Evolutionary conservation across 2,888 invertebrate genomes (phyloP).

Genomic region (Dysmachus trigonus): DNA sequence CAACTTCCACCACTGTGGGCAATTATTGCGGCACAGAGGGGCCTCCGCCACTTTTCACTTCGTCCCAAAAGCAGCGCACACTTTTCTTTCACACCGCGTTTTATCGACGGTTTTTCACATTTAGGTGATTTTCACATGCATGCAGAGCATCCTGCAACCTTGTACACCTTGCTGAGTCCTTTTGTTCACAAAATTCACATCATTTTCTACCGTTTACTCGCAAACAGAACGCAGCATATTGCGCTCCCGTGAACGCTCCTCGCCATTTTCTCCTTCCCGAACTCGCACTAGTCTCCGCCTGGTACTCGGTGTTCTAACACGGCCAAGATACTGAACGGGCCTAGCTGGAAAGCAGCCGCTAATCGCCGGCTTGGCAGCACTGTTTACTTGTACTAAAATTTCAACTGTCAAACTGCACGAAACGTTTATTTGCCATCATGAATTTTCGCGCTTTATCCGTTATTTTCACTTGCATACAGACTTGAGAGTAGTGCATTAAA

Average conservation of each 20-base stretch:
- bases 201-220: slow-evolving; percentile 43
- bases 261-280: slow-evolving; percentile 44
- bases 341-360: not conserved
- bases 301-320: not conserved
- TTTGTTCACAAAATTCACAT: slow-evolving; percentile 23
- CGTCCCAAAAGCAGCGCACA: not conserved
- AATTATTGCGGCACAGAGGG: not conserved
- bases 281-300: not conserved
- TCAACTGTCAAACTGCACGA: not conserved
- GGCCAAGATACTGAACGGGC: not conserved
- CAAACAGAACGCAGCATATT: slow-evolving; percentile 42
- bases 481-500: no score
- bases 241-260: slow-evolving; percentile 36
- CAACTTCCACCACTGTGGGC: not conserved
- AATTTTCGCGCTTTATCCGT: no score
- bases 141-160: slow-evolving; percentile 13
- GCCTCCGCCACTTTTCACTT: not conserved
- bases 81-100: not conserved
- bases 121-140: not conserved
- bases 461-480: no score
- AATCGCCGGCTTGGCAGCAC: not conserved
- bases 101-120: not conserved
- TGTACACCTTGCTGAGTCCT: not conserved
- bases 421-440: not conserved
- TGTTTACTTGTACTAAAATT: not conserved